Percentiles rank a stretch among this genome's conserved stretches.
Evolutionary conservation across 2,113 vertebrate species (phyloP).

Genomic region (Chionis minor): DNA sequence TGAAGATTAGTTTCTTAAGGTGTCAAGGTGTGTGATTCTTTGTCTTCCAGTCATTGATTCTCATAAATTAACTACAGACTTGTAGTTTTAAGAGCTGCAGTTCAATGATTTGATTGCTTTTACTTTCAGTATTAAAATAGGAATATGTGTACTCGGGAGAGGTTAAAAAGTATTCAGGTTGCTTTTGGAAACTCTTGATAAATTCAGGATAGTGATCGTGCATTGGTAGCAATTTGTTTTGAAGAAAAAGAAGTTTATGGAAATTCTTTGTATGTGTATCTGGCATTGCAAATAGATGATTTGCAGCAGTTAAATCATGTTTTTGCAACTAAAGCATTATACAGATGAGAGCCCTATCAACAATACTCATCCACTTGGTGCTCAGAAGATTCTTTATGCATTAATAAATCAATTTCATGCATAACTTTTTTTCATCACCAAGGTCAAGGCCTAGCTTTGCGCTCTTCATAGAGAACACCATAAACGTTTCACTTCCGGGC

Average conservation of each 20-base stretch:
- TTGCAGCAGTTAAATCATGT: neutral
- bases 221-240: neutral
- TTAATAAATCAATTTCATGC: constrained; percentile 72
- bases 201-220: neutral
- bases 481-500: neutral
- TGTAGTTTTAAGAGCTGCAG: neutral
- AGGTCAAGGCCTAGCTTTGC: constrained; percentile 64
- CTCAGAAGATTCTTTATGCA: constrained; percentile 27
- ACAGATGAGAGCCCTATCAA: neutral
- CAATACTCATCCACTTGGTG: neutral
- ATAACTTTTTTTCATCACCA: constrained; percentile 39
- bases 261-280: neutral
- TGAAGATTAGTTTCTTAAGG: neutral
- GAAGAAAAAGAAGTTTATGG: neutral
- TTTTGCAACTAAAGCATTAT: constrained; percentile 17
- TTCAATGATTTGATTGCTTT: neutral
- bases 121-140: neutral
- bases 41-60: neutral
- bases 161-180: neutral
- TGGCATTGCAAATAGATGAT: neutral
- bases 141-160: neutral
- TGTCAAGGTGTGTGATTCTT: neutral
- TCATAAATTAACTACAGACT: neutral
- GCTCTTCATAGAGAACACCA: neutral
- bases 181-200: neutral